Base-by-base conservation (phyloP, 2,797 vertebrate genomes). In the Cryptoblepharus egeriae region DNA sequence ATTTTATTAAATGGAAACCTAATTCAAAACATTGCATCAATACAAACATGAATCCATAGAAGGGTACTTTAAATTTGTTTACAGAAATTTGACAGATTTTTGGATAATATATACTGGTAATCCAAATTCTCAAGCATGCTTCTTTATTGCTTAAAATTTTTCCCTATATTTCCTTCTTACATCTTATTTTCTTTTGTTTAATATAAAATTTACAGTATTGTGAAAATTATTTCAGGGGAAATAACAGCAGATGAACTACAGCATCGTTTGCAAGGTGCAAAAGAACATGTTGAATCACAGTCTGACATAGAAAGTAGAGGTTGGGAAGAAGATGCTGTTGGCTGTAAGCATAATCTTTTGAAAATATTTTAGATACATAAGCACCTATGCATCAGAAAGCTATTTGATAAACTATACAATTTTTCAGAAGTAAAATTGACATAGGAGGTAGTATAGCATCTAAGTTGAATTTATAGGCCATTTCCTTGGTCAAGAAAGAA, bases 161-260 rank as follows among this genome's bases (percentile, higher is more conserved):
- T n/a, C n/a, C n/a, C n/a, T n/a, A n/a, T 67, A 75, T 30, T 81
- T 35, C 18, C 42, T 75, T 35, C 2, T 35, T 9, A 35, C n/a
- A n/a, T n/a, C n/a, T n/a, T n/a, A n/a, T n/a, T n/a, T n/a, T n/a
- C n/a, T n/a, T n/a, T n/a, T n/a, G n/a, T n/a, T n/a, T n/a, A n/a
- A n/a, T n/a, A 42, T 88, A 89, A 84, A n/a, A n/a, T 26, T 69
- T 57, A 69, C 12, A 61, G 30, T 12, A 73, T 75, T 64, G 11
- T 85, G 67, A 85, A 52, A 75, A 82, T 85, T 90, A 3, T 92
- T 93, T 90, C 90, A 99, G 98, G 98, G 85, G 98, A 99, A 93
- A 97, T 99, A 93, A 99, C 98, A 80, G 97, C 97, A 71, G 97
- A 99, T 94, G 98, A 99, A 89, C 95, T 99, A 65, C 96, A 97